Evolutionary conservation across 2,797 vertebrate species (phyloP).

Genomic region (Rhinella marina): DNA sequence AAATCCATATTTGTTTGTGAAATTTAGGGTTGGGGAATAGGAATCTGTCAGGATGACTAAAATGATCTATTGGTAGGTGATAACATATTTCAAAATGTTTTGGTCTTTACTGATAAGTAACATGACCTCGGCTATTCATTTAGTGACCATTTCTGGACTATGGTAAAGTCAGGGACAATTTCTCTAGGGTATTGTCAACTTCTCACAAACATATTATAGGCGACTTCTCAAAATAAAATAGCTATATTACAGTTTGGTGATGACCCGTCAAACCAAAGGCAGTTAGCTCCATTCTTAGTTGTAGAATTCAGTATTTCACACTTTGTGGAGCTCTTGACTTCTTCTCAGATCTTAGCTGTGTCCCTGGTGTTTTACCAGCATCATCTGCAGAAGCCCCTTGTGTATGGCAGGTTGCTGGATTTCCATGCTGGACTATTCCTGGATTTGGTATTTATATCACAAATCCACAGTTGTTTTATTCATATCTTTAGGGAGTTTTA

Average conservation of each 20-base stretch:
- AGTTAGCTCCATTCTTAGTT: neutral
- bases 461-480: slow-evolving; percentile 20
- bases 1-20: neutral
- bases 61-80: too few species aligned
- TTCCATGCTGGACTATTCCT: slow-evolving; percentile 46
- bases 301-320: slow-evolving; percentile 18
- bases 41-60: too few species aligned
- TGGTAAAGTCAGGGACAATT: neutral
- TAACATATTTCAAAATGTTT: too few species aligned
- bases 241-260: neutral
- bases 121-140: too few species aligned
- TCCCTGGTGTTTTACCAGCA: slow-evolving; percentile 38
- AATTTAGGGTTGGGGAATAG: neutral
- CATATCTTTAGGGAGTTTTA: slow-evolving; percentile 21
- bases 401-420: slow-evolving; percentile 44
- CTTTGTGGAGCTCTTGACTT: slow-evolving; percentile 26
- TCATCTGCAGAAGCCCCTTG: slow-evolving; percentile 27
- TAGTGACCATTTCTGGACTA: too few species aligned
- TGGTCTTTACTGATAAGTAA: too few species aligned
- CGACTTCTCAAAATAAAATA: neutral
- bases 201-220: too few species aligned
- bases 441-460: slow-evolving; percentile 49
- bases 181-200: neutral
- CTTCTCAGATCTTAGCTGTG: slow-evolving; percentile 7
- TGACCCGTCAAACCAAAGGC: neutral